Base-by-base conservation (phyloP, 1,140 invertebrate genomes). In the Carposina sasakii region DNA sequence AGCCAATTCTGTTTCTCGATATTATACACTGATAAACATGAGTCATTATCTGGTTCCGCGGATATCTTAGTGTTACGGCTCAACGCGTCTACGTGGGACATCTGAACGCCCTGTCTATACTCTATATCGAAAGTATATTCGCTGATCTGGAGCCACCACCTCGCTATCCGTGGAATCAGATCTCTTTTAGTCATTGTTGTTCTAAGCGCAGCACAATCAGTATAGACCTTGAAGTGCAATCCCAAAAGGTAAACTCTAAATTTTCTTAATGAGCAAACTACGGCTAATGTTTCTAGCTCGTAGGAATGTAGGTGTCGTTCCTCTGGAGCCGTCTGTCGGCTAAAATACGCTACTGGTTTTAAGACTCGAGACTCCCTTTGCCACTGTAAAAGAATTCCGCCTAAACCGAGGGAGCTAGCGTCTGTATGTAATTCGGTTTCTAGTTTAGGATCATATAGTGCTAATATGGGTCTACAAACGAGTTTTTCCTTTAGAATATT, bases 381-480 rank as follows among this genome's bases (percentile, higher is more conserved):
- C 13, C 47, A 50, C 2, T 61, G 47, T n/a, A 55, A 50, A 3
- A 37, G 34, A 3, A 19, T 37, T 5, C 16, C 31, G 15, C 37
- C 39, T 6, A 33, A 17, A 6, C 43, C 43, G 4, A 33, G 6
- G 12, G n/a, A 9, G 17, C 28, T 33, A 5, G 19, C 60, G 33
- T 21, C 54, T n/a, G 43, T 13, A 20, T 44, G 17, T 12, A 43
- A 20, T 30, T 31, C 10, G 48, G 54, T 41, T 61, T 53, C 5
- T 60, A 30, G 28, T 66, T 75, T 9, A 70, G 46, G 2, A 66
- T 64, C 47, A 78, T 71, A 0, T 56, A 70, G 33, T 75, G 68
- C 16, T 33, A 44, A 63, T 71, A 70, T 19, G 6, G 64, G 58
- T 13, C 48, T 12, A 4, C 33, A 40, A 2, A 31, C 19, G 22